Conservation (phyloP, 2,888 invertebrate species). For the Opisthograptis luteolata region DNA sequence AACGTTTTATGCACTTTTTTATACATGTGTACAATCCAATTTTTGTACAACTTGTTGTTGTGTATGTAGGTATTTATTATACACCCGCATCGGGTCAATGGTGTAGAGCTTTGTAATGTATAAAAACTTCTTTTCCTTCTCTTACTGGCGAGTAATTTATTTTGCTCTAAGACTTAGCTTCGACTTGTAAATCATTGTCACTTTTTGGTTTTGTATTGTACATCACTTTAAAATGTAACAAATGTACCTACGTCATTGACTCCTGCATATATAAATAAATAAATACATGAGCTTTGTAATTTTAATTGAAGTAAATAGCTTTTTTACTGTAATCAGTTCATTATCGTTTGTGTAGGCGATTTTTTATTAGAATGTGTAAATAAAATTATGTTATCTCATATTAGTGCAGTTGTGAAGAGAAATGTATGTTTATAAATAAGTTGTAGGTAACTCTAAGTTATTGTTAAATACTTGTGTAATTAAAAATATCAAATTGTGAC, state of each 20-base stretch:
- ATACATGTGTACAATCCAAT: slow-evolving; percentile 77
- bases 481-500: slow-evolving; percentile 5
- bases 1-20: slow-evolving; percentile 82
- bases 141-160: no score
- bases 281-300: slow-evolving; percentile 68
- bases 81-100: slow-evolving; percentile 39
- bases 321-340: slow-evolving; percentile 55
- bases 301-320: slow-evolving; percentile 62
- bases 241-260: slow-evolving; percentile 26
- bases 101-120: slow-evolving; percentile 10
- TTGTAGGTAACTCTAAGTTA: slow-evolving; percentile 4
- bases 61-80: slow-evolving; percentile 51
- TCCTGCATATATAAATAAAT: slow-evolving; percentile 34
- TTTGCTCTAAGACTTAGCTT: no score
- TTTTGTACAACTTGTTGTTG: slow-evolving; percentile 74
- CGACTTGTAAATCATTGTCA: no score
- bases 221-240: background rate
- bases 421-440: slow-evolving; percentile 8
- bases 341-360: slow-evolving; percentile 37
- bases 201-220: no score
- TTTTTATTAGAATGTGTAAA: slow-evolving; percentile 27
- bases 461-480: slow-evolving; percentile 22
- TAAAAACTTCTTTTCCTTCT: no score
- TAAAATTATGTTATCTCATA: slow-evolving; percentile 18
- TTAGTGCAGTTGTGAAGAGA: slow-evolving; percentile 24